Percentiles rank a stretch among this genome's conserved stretches.
These are phyloP conservation scores for Bolinopsis microptera DNA, from an alignment of 37 sponge, comb jelly and placozoan species.

Conservation along the genomic window DNA sequence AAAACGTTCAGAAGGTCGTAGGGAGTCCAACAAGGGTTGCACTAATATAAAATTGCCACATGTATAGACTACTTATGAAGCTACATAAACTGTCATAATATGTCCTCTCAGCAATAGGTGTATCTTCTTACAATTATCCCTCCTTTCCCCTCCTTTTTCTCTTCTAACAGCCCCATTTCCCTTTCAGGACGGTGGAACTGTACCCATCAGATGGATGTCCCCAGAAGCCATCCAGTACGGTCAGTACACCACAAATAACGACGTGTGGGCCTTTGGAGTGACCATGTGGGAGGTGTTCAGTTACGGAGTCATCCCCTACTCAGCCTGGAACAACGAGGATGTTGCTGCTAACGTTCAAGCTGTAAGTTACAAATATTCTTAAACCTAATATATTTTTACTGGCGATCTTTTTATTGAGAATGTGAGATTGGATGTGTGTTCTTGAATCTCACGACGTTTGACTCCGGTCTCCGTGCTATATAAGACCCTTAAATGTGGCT, in stretches of 20 bases:
- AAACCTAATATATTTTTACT: background rate
- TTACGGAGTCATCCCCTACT: slow-evolving; percentile 63
- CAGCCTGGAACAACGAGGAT: slow-evolving; percentile 62
- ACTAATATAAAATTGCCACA: too few species aligned
- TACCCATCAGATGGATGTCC: slow-evolving; percentile 64
- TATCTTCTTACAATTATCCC: too few species aligned
- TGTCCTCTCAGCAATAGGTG: too few species aligned
- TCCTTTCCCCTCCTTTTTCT: too few species aligned
- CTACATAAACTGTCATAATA: too few species aligned
- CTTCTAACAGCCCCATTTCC: background rate
- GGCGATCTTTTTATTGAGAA: background rate
- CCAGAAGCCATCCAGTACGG: slow-evolving; percentile 63
- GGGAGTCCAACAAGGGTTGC: too few species aligned
- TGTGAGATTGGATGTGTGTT: too few species aligned
- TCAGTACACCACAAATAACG: slow-evolving; percentile 43
- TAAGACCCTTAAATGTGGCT: too few species aligned
- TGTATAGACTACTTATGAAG: too few species aligned
- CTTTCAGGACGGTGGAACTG: slow-evolving; percentile 60
- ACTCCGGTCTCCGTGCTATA: too few species aligned
- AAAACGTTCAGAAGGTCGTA: too few species aligned
- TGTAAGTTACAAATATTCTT: slow-evolving; percentile 15
- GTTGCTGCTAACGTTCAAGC: slow-evolving; percentile 50
- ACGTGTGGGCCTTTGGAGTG: slow-evolving; percentile 57
- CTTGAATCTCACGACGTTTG: too few species aligned
- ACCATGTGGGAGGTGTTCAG: slow-evolving; percentile 53